Conservation (phyloP, 2,113 vertebrate species). For the Pampusana beccarii region DNA sequence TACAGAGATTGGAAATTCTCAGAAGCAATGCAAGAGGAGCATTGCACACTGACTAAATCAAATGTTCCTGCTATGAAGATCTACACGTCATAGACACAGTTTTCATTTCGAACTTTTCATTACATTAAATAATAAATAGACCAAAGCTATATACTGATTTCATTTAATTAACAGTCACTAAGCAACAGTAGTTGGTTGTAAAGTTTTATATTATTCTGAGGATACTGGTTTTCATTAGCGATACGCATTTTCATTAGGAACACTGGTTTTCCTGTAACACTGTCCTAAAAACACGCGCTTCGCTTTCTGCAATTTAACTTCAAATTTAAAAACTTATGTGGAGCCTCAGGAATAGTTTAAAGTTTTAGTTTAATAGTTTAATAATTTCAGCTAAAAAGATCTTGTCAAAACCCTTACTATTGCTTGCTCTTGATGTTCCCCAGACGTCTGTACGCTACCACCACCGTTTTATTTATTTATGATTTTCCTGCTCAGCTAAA, state of each 20-base stretch:
- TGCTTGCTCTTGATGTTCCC: background rate
- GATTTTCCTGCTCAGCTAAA: background rate
- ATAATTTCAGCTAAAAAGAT: background rate
- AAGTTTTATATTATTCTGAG: background rate
- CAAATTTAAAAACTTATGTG: background rate
- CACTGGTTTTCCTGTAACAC: background rate
- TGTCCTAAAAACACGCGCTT: background rate
- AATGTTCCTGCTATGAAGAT: background rate
- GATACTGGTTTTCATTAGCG: background rate
- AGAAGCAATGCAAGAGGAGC: background rate
- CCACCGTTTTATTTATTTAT: background rate
- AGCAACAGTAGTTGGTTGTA: background rate
- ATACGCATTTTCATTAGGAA: background rate
- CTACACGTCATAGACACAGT: background rate
- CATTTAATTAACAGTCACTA: background rate
- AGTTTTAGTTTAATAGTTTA: too few relatives aligned
- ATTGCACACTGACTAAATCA: accelerated
- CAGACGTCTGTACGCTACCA: background rate
- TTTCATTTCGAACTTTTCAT: background rate
- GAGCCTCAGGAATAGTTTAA: background rate
- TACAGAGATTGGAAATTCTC: background rate
- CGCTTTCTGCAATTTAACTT: background rate
- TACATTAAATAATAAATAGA: background rate
- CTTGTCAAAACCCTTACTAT: background rate
- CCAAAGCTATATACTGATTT: background rate